Evolutionary conservation across 2,797 vertebrate genomes (phyloP).

Genomic region (Tragelaphus eurycerus): DNA sequence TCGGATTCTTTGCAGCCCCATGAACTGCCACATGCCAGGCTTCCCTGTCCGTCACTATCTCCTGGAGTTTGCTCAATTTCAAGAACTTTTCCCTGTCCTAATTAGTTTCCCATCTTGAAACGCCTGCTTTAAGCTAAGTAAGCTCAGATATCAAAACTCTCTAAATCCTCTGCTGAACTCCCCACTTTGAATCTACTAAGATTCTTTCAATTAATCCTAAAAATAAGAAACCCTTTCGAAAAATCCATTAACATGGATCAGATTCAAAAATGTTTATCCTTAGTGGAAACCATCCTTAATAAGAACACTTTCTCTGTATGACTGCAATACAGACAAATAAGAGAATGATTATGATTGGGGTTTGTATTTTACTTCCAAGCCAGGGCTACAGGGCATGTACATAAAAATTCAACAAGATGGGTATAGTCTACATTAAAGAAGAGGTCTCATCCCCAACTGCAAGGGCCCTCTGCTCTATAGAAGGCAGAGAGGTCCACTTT

Average conservation of each 20-base stretch:
- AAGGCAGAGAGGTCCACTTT: too few species aligned
- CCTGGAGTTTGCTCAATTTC: neutral
- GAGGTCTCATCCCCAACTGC: neutral
- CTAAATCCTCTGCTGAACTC: neutral
- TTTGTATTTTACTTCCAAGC: neutral
- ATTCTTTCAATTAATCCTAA: neutral
- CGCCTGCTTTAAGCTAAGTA: neutral
- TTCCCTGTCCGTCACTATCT: neutral
- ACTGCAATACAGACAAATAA: neutral
- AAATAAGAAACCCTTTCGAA: neutral
- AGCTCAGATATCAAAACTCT: neutral
- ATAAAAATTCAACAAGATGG: neutral
- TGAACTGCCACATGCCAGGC: neutral
- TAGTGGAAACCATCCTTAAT: neutral
- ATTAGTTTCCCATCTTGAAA: neutral
- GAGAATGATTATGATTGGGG: neutral
- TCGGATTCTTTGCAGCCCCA: neutral
- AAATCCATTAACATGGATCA: neutral
- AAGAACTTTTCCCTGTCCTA: neutral
- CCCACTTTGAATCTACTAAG: neutral
- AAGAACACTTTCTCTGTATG: neutral
- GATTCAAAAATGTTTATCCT: neutral
- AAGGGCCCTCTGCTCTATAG: neutral
- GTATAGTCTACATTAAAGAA: neutral
- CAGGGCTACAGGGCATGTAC: neutral